Evolutionary conservation across 1,140 invertebrate species (phyloP), one percentile per base, ranked within the genome.

Genomic region (Ylistrum balloti): DNA sequence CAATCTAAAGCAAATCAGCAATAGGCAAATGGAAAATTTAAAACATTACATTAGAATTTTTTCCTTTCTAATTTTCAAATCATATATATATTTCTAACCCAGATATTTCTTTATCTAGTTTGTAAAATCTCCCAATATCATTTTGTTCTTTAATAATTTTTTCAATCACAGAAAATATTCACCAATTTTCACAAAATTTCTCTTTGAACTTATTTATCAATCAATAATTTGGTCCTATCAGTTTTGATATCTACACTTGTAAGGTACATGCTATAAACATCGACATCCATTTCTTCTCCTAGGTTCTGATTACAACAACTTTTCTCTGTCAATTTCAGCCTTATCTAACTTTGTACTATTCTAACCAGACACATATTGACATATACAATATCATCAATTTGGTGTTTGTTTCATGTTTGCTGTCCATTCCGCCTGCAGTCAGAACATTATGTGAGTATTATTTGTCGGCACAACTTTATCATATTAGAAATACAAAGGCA

Each of bases 401-500:
- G 41, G 13, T 56, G 17, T 3, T 56, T 56, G 17, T 56, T 74
- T n/a, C 56, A 74, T 74, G n/a, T 74, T 74, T 74, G 5, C 28
- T 74, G 56, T n/a, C 22, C 13, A 5, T 74, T 17, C 22, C 0
- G 56, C 56, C 56, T 74, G 22, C 28, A 74, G 56, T 11, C 56
- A 74, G 56, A 28, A n/a, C 56, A 74, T 74, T 74, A 28, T 74
- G 56, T 28, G 56, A 74, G 28, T n/a, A 74, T 74, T 74, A 74
- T 74, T 74, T 74, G 22, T n/a, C 11, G 1, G 17, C 1, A 1
- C 7, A 28, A 28, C 56, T 74, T 74, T 74, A 74, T 74, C 56
- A 74, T 74, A 74, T 74, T 74, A 28, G 1, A 11, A 28, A 22
- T n/a, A 74, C 56, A 74, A 74, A 74, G 56, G 13, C 22, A 45